Base-by-base conservation (phyloP, 1,140 invertebrate genomes). In the Atta colombica region DNA sequence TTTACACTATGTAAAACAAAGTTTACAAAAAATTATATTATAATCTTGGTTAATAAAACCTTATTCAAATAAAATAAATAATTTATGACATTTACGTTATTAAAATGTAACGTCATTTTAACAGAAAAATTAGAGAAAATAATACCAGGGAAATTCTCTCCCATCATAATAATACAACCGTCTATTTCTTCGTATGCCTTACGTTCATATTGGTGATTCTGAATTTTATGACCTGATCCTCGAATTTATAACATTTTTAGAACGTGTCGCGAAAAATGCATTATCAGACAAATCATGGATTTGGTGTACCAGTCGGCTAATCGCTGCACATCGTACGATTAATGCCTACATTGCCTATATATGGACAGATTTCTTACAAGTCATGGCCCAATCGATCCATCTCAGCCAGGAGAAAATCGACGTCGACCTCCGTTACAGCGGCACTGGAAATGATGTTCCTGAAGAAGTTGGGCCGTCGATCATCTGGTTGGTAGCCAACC, bases 401-500 rank as follows among this genome's bases (percentile, higher is more conserved):
- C 96, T 99, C 99, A 31, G 97, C 95, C 10, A 99, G 95, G 81
- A 99, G 96, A 94, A 99, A 99, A 95, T 99, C 99, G 39, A 99
- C 96, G 92, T 99, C 99, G 7, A 96, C 95, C 95, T 98, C 97
- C 58, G 97, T 98, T 66, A 99, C 98, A 6, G 98, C 98, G 49
- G 98, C 98, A 90, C 99, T 99, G 0, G 99, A 99, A 90, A 99
- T 98, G 92, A 99, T 99, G 95, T 99, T 99, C 60, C 99, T 97
- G 97, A 99, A 99, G 97, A 99, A 99, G 95, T 99, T 99, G 51
- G 99, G 99, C 90, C 97, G 96, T 65, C 98, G 96, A 92, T 99
- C 98, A 88, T 99, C 97, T 0, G 99, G 99, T 95, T 99, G 99
- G 95, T 99, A 99, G 66, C 99, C 98, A 5, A 99, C 98, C 99